A percentile compares a stretch with the other conserved stretches of the same genome.
phyloP scores from a whole-genome alignment of 2,113 vertebrate species.

The Perca fluviatilis region DNA sequence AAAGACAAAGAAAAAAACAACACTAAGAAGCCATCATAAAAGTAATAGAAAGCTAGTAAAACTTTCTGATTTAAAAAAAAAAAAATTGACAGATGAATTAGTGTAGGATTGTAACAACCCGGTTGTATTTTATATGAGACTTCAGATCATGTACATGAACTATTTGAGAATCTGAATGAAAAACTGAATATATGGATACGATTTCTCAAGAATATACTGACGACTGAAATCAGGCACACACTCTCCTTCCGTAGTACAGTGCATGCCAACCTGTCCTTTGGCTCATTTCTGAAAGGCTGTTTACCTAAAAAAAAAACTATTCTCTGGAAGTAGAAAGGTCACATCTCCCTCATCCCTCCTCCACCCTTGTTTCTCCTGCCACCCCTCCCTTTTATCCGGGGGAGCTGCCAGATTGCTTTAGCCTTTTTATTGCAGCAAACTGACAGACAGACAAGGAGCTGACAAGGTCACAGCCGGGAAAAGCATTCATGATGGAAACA shows the following conservation, averaged over 20 bases:
- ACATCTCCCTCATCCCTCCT: constrained; percentile 76
- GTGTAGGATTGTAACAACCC: neutral
- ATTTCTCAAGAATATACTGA: neutral
- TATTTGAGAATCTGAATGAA: neutral
- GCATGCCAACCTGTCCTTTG: constrained; percentile 83
- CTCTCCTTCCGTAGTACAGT: constrained; percentile 66
- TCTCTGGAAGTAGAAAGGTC: constrained; percentile 88
- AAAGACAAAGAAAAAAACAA: too few relatives aligned
- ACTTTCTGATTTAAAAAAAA: too few relatives aligned
- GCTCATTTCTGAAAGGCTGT: constrained; percentile 89
- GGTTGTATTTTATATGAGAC: neutral
- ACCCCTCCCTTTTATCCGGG: constrained; percentile 70
- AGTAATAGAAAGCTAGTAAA: too few relatives aligned
- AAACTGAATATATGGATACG: neutral
- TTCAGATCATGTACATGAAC: neutral
- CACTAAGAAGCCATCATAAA: too few relatives aligned
- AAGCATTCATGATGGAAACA: constrained; percentile 71
- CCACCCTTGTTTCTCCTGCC: constrained; percentile 57
- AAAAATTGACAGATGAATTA: too few relatives aligned
- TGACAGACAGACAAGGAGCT: constrained; percentile 79
- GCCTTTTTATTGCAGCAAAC: constrained; percentile 88
- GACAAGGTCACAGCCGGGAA: constrained; percentile 78
- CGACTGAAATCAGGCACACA: neutral
- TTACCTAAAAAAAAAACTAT: constrained; percentile 87
- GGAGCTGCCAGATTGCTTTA: constrained; percentile 90